Conservation (phyloP, 2,888 invertebrate genomes). For the Ophion ellenae region DNA sequence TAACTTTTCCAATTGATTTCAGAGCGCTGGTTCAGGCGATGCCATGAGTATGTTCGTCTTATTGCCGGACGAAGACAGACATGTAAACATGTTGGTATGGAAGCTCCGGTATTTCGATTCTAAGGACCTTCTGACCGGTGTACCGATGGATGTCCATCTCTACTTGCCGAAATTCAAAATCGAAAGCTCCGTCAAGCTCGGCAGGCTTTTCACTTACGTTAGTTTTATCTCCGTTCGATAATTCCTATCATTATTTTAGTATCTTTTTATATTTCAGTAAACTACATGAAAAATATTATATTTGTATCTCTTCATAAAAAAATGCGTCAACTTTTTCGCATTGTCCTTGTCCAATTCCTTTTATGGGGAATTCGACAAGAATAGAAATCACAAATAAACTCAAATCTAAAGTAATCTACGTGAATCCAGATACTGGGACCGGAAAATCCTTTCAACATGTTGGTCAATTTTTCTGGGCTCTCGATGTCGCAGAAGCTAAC, state of each 20-base stretch:
- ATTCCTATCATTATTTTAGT: not conserved
- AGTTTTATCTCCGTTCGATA: not conserved
- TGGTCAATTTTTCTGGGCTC: not conserved
- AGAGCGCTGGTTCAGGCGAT: not conserved
- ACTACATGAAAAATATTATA: too few relatives aligned
- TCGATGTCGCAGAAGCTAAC: not conserved
- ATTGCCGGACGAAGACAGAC: not conserved
- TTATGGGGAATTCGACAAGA: too few relatives aligned
- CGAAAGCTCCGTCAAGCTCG: not conserved
- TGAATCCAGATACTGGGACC: too few relatives aligned
- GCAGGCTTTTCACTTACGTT: not conserved
- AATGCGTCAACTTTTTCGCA: too few relatives aligned
- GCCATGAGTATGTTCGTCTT: constrained; percentile 7
- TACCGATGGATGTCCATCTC: not conserved
- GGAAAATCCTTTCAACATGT: not conserved
- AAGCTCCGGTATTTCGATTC: not conserved
- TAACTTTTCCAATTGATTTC: too few relatives aligned
- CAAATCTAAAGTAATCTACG: too few relatives aligned
- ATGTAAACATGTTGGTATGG: not conserved
- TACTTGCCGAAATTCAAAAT: not conserved
- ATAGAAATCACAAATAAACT: too few relatives aligned
- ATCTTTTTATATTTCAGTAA: not conserved
- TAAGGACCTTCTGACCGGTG: not conserved
- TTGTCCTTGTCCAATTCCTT: too few relatives aligned
- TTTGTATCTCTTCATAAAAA: too few relatives aligned